Conservation (phyloP, 1,140 invertebrate genomes). For the Bombus superbus region DNA sequence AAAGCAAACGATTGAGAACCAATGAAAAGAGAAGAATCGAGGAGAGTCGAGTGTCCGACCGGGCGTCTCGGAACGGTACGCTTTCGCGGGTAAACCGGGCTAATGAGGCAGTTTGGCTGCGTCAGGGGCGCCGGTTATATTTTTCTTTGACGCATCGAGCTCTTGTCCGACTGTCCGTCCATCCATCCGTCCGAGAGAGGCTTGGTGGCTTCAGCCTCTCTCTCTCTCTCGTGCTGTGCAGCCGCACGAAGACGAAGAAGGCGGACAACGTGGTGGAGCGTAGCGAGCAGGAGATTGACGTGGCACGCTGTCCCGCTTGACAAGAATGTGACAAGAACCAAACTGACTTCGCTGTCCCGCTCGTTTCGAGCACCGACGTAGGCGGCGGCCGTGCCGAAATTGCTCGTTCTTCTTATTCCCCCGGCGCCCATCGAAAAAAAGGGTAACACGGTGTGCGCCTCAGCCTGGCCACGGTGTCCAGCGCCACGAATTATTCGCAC, state of each 20-base stretch:
- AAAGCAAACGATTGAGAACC: conserved; percentile 19
- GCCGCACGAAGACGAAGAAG: conserved; percentile 33
- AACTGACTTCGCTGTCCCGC: conserved; percentile 78
- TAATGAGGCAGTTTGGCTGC: conserved; percentile 81
- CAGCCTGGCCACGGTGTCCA: background rate
- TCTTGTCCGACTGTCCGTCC: conserved; percentile 78
- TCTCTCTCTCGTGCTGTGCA: background rate
- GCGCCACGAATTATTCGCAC: conserved; percentile 31
- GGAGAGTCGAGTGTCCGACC: background rate
- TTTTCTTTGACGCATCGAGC: conserved; percentile 82
- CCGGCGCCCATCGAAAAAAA: conserved; percentile 6
- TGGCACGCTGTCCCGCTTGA: conserved; percentile 80
- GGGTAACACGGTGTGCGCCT: conserved; percentile 5
- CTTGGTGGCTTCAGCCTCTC: conserved; percentile 50
- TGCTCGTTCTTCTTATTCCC: conserved; percentile 61
- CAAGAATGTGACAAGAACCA: conserved; percentile 83
- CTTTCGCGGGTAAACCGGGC: conserved; percentile 78
- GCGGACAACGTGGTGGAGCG: conserved; percentile 63
- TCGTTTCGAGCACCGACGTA: conserved; percentile 54
- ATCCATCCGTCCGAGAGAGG: conserved; percentile 67
- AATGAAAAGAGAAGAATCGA: background rate
- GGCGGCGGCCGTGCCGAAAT: conserved; percentile 54
- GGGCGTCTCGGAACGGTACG: conserved; percentile 42
- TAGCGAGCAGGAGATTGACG: conserved; percentile 81
- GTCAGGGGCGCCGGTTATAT: conserved; percentile 79